These are phyloP conservation scores for Pachymerium ferrugineum DNA, from an alignment of 2,888 invertebrate species.

Conservation along the genomic window DNA sequence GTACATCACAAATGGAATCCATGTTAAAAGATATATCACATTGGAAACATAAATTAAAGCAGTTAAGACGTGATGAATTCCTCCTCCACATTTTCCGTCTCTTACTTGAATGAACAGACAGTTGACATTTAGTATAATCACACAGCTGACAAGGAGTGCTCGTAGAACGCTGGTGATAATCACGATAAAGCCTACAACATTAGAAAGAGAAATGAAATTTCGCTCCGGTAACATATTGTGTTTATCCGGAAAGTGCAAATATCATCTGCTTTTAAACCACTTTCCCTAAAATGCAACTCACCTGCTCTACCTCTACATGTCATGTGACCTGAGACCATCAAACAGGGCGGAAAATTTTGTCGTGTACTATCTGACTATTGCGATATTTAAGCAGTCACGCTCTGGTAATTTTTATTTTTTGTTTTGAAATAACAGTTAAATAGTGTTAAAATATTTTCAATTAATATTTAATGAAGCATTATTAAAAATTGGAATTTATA, in stretches of 20 bases:
- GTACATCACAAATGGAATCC: slow-evolving; percentile 20
- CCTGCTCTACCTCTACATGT: neutral
- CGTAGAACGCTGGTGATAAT: neutral
- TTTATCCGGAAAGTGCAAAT: no score
- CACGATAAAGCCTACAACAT: neutral
- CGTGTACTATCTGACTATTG: neutral
- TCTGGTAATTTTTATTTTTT: neutral
- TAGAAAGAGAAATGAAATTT: no score
- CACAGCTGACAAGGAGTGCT: neutral
- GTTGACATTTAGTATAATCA: neutral
- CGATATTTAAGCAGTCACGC: neutral
- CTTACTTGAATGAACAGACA: neutral
- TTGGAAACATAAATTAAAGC: neutral
- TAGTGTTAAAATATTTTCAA: no score
- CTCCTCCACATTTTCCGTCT: neutral
- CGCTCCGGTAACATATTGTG: no score
- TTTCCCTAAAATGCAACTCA: no score
- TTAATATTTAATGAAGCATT: no score
- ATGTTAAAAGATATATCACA: neutral
- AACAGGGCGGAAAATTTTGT: neutral
- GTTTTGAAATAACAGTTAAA: no score
- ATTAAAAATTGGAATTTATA: no score
- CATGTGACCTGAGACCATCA: neutral
- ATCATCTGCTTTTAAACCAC: no score
- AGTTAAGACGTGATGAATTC: neutral